phyloP scores from a whole-genome alignment of 2,797 vertebrate genomes.

The Sternarchorhynchus goeldii region DNA sequence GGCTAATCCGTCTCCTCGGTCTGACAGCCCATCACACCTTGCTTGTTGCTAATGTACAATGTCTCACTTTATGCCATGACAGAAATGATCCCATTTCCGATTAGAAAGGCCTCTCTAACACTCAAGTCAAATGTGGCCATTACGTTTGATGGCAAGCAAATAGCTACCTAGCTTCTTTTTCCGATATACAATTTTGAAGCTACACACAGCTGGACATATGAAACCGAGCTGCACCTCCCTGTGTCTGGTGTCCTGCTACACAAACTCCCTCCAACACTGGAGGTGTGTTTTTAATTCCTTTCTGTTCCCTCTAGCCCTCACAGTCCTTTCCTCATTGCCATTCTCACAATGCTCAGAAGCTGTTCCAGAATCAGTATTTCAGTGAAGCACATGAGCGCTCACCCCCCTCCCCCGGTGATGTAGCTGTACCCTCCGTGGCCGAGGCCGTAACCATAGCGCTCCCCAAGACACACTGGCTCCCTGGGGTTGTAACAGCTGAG shows the following conservation, averaged over 20 bases:
- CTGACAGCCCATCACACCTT: not conserved
- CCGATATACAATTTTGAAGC: not conserved
- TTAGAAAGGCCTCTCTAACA: not conserved
- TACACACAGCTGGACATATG: not conserved
- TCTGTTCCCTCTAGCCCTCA: no score
- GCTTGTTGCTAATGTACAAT: not conserved
- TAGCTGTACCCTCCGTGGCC: conserved; percentile 96
- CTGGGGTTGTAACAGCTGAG: conserved; percentile 89
- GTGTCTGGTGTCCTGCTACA: no score
- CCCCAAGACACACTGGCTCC: conserved; percentile 88
- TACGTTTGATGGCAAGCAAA: not conserved
- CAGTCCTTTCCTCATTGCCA: no score
- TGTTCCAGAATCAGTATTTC: no score
- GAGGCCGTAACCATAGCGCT: conserved; percentile 93
- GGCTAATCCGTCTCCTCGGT: not conserved
- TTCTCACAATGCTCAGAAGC: no score
- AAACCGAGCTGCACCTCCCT: no score
- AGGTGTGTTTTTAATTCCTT: no score
- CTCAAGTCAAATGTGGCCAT: not conserved
- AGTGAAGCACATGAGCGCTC: conserved; percentile 61
- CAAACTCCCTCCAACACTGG: no score
- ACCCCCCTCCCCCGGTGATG: conserved; percentile 97
- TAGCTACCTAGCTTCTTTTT: not conserved
- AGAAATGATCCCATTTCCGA: not conserved
- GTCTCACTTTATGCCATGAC: not conserved